Evolutionary conservation across 30 jellyfish, hydroid and myxozoan species (phyloP).

Genomic region (Chrysaora quinquecirrha): DNA sequence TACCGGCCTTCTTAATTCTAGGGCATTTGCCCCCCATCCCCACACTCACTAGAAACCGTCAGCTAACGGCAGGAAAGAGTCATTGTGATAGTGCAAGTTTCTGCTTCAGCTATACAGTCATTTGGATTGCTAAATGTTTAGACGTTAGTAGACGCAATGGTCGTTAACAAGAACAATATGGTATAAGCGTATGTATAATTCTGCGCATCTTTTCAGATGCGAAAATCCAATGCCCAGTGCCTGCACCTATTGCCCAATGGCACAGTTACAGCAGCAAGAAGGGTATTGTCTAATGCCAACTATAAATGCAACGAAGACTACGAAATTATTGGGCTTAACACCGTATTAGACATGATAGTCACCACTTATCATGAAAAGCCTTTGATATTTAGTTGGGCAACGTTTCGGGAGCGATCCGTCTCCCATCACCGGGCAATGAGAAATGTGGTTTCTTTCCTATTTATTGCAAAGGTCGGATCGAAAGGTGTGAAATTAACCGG

Average conservation of each 20-base stretch:
- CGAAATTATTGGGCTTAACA: neutral
- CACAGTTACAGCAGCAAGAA: neutral
- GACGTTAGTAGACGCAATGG: neutral
- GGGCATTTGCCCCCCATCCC: too few species aligned
- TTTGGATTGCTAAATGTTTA: neutral
- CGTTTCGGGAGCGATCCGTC: too few species aligned
- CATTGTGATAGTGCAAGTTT: neutral
- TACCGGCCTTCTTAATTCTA: too few species aligned
- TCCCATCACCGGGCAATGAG: too few species aligned
- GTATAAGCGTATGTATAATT: neutral
- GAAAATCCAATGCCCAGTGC: neutral
- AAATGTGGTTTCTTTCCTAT: too few species aligned
- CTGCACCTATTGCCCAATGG: neutral
- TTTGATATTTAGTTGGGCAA: too few species aligned
- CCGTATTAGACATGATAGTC: too few species aligned
- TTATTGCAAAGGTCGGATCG: too few species aligned
- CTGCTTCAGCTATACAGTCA: neutral
- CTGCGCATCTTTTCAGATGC: neutral
- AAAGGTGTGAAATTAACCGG: too few species aligned
- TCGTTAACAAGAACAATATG: neutral
- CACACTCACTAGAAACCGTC: neutral
- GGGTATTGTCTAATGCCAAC: neutral
- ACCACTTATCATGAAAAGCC: too few species aligned
- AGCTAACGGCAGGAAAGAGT: neutral
- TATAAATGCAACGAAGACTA: conserved; percentile 10